A percentile compares a stretch with the other conserved stretches of the same genome.
Evolutionary conservation across 2,888 invertebrate genomes (phyloP).

Genomic region (Agonopterix subpropinquella): DNA sequence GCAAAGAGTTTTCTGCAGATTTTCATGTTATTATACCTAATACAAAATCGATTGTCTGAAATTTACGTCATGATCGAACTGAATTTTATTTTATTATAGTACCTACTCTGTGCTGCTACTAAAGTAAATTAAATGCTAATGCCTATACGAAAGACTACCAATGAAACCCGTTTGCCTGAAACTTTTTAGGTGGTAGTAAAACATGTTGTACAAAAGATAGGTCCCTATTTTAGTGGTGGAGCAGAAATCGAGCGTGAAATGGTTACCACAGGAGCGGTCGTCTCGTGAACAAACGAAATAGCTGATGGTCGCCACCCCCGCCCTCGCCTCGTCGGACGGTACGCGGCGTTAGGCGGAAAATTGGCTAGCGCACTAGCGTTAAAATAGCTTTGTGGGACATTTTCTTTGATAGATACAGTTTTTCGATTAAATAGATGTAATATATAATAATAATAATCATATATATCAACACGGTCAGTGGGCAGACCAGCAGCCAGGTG

Average conservation of each 20-base stretch:
- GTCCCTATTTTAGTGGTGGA: slow-evolving; percentile 54
- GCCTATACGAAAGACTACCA: no score
- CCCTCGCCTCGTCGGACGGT: slow-evolving; percentile 27
- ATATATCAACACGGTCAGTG: no score
- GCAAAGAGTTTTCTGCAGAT: slow-evolving; percentile 2
- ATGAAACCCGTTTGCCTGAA: no score
- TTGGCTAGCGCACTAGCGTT: slow-evolving; percentile 47
- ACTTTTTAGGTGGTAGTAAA: no score
- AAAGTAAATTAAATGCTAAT: no score
- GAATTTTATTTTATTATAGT: no score
- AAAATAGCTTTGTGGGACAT: slow-evolving; percentile 7
- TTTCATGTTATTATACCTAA: background rate
- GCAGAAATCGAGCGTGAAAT: slow-evolving; percentile 70
- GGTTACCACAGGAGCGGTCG: slow-evolving; percentile 59
- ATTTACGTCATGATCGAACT: no score
- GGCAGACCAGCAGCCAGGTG: no score
- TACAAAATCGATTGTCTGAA: no score
- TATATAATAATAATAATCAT: no score
- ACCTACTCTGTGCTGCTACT: no score
- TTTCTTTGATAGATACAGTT: slow-evolving; percentile 5
- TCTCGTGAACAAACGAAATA: slow-evolving; percentile 65
- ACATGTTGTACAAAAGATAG: slow-evolving; percentile 27
- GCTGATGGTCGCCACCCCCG: slow-evolving; percentile 22
- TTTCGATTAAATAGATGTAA: no score
- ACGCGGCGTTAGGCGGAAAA: slow-evolving; percentile 61